phyloP scores from a whole-genome alignment of 2,113 vertebrate species.

The Pterocles orientalis region DNA sequence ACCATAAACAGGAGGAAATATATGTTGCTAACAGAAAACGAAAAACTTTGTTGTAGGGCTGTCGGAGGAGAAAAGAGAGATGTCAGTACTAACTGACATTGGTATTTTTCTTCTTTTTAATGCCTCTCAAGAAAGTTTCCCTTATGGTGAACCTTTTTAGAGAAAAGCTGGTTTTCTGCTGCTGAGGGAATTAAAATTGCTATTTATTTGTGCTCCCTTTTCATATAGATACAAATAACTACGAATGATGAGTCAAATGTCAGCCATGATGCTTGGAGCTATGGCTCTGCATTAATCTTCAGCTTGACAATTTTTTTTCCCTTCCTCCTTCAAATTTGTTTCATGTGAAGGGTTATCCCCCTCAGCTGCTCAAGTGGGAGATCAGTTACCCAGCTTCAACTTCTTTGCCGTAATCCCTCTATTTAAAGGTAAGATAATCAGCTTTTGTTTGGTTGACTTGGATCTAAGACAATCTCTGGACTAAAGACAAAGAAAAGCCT shows the following conservation, averaged over 20 bases:
- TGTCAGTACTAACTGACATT: neutral
- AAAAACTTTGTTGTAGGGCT: neutral
- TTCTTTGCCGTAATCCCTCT: conserved; percentile 53
- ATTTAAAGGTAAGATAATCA: conserved; percentile 78
- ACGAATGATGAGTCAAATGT: neutral
- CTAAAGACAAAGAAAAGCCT: conserved; percentile 57
- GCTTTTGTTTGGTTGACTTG: conserved; percentile 70
- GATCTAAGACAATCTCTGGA: conserved; percentile 72
- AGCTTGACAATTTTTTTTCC: neutral
- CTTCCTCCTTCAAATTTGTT: neutral
- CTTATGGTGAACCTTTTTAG: neutral
- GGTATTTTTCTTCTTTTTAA: neutral
- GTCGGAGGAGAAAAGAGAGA: neutral
- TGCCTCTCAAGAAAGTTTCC: neutral
- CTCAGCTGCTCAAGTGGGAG: neutral
- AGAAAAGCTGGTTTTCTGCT: neutral
- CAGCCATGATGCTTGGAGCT: neutral
- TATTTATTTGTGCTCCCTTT: neutral
- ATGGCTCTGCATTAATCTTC: conserved; percentile 3
- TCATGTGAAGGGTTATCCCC: neutral
- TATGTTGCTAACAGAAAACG: neutral
- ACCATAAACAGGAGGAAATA: neutral
- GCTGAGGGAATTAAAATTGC: neutral
- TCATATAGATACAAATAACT: neutral
- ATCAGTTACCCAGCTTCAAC: neutral